Evolutionary conservation across 2,113 vertebrate species (phyloP).

Genomic region (Neogobius melanostomus): DNA sequence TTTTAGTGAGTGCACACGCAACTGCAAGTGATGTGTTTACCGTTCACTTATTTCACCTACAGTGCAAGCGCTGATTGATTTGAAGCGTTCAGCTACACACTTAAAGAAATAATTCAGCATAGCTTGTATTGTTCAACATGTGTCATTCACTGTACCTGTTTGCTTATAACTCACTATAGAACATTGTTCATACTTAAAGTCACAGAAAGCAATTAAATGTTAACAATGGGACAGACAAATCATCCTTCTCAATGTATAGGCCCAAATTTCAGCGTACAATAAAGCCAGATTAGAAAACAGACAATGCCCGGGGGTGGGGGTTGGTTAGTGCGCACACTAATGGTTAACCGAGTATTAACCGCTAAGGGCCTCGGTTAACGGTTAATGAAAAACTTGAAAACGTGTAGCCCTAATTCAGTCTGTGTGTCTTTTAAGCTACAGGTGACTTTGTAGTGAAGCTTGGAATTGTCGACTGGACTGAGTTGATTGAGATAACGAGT

Average conservation of each 20-base stretch:
- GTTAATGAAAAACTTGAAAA: too few relatives aligned
- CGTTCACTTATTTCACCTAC: conserved; percentile 58
- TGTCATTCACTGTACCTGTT: conserved; percentile 3
- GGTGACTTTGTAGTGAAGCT: too few relatives aligned
- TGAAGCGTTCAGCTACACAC: conserved; percentile 22
- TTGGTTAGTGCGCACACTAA: too few relatives aligned
- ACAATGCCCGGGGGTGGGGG: too few relatives aligned
- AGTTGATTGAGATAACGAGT: too few relatives aligned
- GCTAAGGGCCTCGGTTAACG: too few relatives aligned
- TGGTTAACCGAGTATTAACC: too few relatives aligned
- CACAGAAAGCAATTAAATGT: conserved; percentile 4
- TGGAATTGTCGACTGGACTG: too few relatives aligned
- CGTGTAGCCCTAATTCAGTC: too few relatives aligned
- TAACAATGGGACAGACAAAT: not conserved
- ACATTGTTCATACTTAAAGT: not conserved
- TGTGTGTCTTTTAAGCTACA: too few relatives aligned
- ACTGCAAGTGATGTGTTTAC: conserved; percentile 44
- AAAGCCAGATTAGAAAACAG: not conserved
- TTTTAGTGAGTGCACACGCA: conserved; percentile 49
- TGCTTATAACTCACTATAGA: not conserved
- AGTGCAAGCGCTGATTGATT: conserved; percentile 34
- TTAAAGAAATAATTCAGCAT: conserved; percentile 35
- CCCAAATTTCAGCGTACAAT: not conserved
- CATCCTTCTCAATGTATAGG: not conserved
- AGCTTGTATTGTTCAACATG: conserved; percentile 14